Evolutionary conservation across 2,888 invertebrate species (phyloP), one percentile per base, ranked within the genome.

Genomic region (Calliopum simillimum): DNA sequence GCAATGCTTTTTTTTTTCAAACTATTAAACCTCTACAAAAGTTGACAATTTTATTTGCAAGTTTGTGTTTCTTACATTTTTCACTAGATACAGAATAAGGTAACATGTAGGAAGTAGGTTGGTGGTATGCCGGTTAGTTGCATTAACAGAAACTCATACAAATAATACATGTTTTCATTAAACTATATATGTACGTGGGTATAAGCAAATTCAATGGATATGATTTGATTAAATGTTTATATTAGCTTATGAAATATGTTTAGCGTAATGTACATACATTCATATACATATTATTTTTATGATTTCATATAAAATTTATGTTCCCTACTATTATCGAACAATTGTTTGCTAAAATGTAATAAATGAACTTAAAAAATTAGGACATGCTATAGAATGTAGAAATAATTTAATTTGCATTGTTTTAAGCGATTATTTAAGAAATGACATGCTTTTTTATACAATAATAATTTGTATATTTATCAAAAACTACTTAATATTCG

Each of bases 61-160:
- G 21, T 19, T 44, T 58, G 44, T 46, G 46, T 21, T 61, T 61
- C 8, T 59, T 16, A 14, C 21, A 46, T 61, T 25, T 41, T 41
- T 44, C 44, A 44, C 55, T 65, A 65, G 6, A 44, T 66, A 66
- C n/a, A 33, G 58, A 67, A 58, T 67, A 68, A 71, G 71, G 72
- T 74, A 74, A 72, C 72, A 72, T 63, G 71, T 71, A 74, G 71
- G 69, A 71, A 69, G 62, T 64, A 61, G 69, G 59, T 70, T 70
- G 73, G 74, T 72, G 74, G 74, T 74, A 70, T 71, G 72, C 58
- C 64, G 47, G 55, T 65, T 67, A 55, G 70, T 73, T 74, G 67
- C 70, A 71, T 41, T 74, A 59, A 71, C 69, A 70, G 8, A 41
- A 21, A 21, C 13, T 67, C 19, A 47, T 58, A 19, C 21, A 49